phyloP scores from a whole-genome alignment of 2,113 vertebrate genomes.

The Larimichthys polyactis region DNA sequence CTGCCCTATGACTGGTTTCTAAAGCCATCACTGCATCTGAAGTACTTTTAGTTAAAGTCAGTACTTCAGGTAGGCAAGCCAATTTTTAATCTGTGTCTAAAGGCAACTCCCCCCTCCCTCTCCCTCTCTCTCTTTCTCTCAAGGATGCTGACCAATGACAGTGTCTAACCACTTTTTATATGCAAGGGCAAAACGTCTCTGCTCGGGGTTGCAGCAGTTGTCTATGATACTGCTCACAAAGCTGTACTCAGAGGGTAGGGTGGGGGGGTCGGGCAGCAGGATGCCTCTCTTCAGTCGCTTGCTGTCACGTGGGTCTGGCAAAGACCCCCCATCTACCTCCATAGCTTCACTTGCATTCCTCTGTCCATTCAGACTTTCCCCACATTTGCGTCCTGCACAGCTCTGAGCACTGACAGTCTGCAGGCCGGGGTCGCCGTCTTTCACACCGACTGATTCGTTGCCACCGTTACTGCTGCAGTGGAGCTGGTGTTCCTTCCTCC shows the following conservation, averaged over 20 bases:
- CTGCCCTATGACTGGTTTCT: background rate
- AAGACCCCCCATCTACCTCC: slow-evolving; percentile 88
- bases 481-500: slow-evolving; percentile 81
- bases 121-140: slow-evolving; percentile 23
- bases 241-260: slow-evolving; percentile 86
- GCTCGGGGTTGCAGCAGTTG: slow-evolving; percentile 86
- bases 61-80: slow-evolving; percentile 34
- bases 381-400: background rate
- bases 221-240: slow-evolving; percentile 89
- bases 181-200: slow-evolving; percentile 91
- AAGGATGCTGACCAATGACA: slow-evolving; percentile 86
- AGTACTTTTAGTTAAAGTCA: slow-evolving; percentile 26
- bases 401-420: background rate
- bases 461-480: slow-evolving; percentile 38
- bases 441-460: slow-evolving; percentile 48
- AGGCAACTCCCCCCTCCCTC: slow-evolving; percentile 32
- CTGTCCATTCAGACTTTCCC: slow-evolving; percentile 73
- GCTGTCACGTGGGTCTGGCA: slow-evolving; percentile 86
- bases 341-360: slow-evolving; percentile 75
- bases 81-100: slow-evolving; percentile 47
- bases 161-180: slow-evolving; percentile 95
- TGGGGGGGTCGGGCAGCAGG: slow-evolving; percentile 75
- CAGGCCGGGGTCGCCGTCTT: slow-evolving; percentile 71
- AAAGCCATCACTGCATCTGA: slow-evolving; percentile 40
- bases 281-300: slow-evolving; percentile 93